phyloP scores from a whole-genome alignment of 2,888 invertebrate genomes.

The Orthonychiurus folsomi region DNA sequence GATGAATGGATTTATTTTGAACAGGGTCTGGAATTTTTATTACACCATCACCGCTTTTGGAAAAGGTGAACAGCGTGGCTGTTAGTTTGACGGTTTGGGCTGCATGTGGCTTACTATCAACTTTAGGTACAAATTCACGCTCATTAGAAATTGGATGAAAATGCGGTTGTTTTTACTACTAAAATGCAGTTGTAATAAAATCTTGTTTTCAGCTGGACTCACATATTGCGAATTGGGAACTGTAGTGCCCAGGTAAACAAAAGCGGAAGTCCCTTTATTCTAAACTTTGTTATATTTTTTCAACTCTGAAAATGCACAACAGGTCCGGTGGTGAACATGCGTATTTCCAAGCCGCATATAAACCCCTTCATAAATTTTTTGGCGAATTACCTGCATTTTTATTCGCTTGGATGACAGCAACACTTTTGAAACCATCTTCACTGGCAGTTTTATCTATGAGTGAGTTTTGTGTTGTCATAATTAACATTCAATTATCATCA shows the following conservation, averaged over 20 bases:
- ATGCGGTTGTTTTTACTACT: conserved; percentile 13
- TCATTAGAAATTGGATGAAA: conserved; percentile 8
- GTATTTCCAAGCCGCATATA: conserved; percentile 87
- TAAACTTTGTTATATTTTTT: too few species aligned
- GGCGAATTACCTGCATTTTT: conserved; percentile 84
- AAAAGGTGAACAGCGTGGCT: conserved; percentile 68
- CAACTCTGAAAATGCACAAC: too few species aligned
- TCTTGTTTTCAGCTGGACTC: conserved; percentile 62
- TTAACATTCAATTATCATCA: too few species aligned
- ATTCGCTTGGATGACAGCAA: conserved; percentile 63
- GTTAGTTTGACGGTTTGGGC: conserved; percentile 69
- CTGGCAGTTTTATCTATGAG: conserved; percentile 89
- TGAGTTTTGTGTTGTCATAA: too few species aligned
- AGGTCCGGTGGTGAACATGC: conserved; percentile 91
- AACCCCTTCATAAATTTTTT: conserved; percentile 27
- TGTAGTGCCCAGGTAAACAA: conserved; percentile 92
- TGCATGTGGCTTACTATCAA: conserved; percentile 61
- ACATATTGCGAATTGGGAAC: conserved; percentile 91
- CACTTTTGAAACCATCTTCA: conserved; percentile 85
- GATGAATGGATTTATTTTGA: neutral
- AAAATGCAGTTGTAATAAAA: conserved; percentile 12
- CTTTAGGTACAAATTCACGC: conserved; percentile 44
- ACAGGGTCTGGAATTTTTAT: conserved; percentile 74
- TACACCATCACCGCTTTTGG: conserved; percentile 65
- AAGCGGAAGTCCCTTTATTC: too few species aligned